Base-by-base conservation (phyloP, 1,140 invertebrate genomes). In the Bombus breviceps region DNA sequence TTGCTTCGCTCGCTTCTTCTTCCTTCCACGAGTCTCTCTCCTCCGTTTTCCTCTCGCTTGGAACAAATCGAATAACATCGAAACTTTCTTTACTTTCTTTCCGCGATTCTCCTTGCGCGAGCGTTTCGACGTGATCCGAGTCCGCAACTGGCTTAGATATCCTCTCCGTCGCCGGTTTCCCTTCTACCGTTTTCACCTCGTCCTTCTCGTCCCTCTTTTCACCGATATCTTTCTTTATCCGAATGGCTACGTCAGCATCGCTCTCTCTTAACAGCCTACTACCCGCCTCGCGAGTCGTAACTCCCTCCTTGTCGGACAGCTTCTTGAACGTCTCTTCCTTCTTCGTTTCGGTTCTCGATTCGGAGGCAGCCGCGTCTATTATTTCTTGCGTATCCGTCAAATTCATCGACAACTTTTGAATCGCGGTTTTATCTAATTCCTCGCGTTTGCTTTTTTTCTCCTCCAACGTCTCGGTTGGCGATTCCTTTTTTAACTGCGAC, bases 311-410 rank as follows among this genome's bases (percentile, higher is more conserved):
- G 53, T 95, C 90, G 59, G 93, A 92, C 12, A 93, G 28, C 0
- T 89, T 83, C 72, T 91, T 91, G 3, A 84, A 85, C 74, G 22
- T 75, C 43, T 89, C 79, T 39, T 90, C 89, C 43, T 92, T 93
- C 79, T 92, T 93, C 8, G 73, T 89, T 74, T 90, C 78, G 0
- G 88, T 83, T 59, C 68, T 91, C 0, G 85, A 86, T 47, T 92
- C 89, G 0, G 89, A 91, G 34, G 92, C 92, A 37, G 83, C 75
- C 0, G 93, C 94, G 73, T 94, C 92, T 75, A 94, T 92, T n/a
- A 89, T 84, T 78, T 93, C 86, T 18, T 93, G 90, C 3, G 91
- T 93, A 37, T 91, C 92, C 0, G 68, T 88, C 53, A 93, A 39
- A 64, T 91, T 92, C 80, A 94, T 89, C 37, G 90, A 91, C 82